A percentile compares a stretch with the other conserved stretches of the same genome.
These are phyloP conservation scores for Tortrix viridana DNA, from an alignment of 2,888 invertebrate genomes.

Conservation along the genomic window DNA sequence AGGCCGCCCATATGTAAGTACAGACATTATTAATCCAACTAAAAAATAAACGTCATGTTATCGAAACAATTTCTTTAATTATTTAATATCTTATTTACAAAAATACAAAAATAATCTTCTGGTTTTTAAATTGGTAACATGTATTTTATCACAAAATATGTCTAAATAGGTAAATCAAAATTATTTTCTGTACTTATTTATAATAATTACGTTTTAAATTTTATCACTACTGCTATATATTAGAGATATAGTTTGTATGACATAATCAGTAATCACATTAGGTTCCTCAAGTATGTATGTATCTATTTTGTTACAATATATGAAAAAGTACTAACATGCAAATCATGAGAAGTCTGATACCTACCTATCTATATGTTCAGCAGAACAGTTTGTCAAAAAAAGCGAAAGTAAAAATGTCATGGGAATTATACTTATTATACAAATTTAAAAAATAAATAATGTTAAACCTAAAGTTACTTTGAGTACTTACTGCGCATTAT, in stretches of 20 bases:
- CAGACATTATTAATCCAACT: too few species aligned
- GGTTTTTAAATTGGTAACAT: constrained; percentile 24
- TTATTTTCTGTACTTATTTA: too few species aligned
- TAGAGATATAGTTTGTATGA: too few species aligned
- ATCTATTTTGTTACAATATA: constrained; percentile 7
- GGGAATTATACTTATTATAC: constrained; percentile 6
- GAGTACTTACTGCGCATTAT: too few species aligned
- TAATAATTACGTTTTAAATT: too few species aligned
- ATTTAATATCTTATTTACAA: constrained; percentile 10
- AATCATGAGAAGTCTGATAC: background rate
- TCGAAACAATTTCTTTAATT: constrained; percentile 31
- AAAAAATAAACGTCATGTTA: constrained; percentile 6
- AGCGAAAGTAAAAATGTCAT: constrained; percentile 10
- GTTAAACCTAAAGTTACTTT: background rate
- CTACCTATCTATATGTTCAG: background rate
- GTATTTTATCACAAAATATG: constrained; percentile 1
- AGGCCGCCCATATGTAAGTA: too few species aligned
- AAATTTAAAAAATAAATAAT: constrained; percentile 4
- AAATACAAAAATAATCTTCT: background rate
- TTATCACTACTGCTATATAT: too few species aligned
- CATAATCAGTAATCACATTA: too few species aligned
- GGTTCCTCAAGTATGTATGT: too few species aligned
- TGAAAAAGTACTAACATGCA: too few species aligned
- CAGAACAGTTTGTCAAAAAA: background rate
- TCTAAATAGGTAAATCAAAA: too few species aligned